Conservation (phyloP, 1,140 invertebrate genomes). For the Bursaphelenchus mucronatus region DNA sequence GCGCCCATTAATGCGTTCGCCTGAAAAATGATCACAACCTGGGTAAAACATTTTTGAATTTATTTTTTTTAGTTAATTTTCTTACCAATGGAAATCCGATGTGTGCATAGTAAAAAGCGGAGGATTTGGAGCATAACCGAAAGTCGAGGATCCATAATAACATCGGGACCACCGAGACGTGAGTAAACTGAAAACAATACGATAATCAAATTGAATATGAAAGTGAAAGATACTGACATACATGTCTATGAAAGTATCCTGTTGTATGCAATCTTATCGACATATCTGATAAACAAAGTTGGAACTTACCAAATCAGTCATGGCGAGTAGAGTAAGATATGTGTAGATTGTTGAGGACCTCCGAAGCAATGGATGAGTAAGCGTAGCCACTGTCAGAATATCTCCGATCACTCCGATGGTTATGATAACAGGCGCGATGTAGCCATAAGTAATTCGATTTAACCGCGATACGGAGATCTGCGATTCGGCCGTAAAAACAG, state of each 20-base stretch:
- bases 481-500: constrained; percentile 22
- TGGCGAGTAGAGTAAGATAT: constrained; percentile 56
- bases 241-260: too few species aligned
- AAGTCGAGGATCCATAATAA: constrained; percentile 56
- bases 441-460: constrained; percentile 55
- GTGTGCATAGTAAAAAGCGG: constrained; percentile 59
- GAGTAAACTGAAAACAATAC: constrained; percentile 51
- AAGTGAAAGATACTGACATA: too few species aligned
- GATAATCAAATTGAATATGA: constrained; percentile 5
- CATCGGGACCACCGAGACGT: constrained; percentile 60
- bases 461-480: constrained; percentile 40
- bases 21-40: constrained; percentile 34
- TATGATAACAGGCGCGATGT: constrained; percentile 59
- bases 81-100: constrained; percentile 57
- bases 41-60: not conserved
- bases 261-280: not conserved
- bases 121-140: constrained; percentile 46
- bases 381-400: constrained; percentile 43
- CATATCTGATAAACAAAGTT: not conserved
- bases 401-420: constrained; percentile 47
- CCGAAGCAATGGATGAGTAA: constrained; percentile 46
- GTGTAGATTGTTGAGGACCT: constrained; percentile 55
- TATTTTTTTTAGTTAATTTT: not conserved
- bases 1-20: constrained; percentile 60
- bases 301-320: constrained; percentile 55